phyloP scores from a whole-genome alignment of 2,113 vertebrate species.

The Cebus imitator region DNA sequence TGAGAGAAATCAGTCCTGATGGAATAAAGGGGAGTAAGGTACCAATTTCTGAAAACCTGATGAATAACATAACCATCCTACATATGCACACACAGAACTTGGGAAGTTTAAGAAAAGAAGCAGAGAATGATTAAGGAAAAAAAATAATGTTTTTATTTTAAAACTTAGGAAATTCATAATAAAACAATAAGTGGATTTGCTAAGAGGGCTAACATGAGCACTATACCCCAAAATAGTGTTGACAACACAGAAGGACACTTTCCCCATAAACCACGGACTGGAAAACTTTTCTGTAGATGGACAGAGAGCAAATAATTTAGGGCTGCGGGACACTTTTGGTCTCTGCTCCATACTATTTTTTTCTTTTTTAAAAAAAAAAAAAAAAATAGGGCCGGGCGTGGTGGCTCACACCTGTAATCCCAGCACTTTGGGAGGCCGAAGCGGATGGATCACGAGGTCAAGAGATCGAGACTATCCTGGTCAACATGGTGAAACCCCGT shows the following conservation, averaged over 20 bases:
- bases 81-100: neutral
- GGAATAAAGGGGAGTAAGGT: neutral
- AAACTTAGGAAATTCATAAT: neutral
- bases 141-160: neutral
- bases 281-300: neutral
- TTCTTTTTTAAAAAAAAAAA: neutral
- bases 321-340: fast-evolving
- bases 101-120: neutral
- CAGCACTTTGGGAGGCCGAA: no score
- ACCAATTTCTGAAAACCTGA: neutral
- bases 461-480: no score
- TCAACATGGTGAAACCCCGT: no score
- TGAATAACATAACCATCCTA: neutral
- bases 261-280: neutral
- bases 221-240: neutral
- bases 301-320: neutral
- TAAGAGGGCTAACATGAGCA: neutral
- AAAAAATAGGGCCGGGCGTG: no score
- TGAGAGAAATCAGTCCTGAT: neutral
- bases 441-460: no score
- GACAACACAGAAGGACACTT: neutral
- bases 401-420: no score
- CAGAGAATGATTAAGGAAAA: neutral
- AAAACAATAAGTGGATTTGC: neutral
- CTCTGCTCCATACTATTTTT: neutral